phyloP scores from a whole-genome alignment of 2,888 invertebrate species.

The Sesia apiformis region DNA sequence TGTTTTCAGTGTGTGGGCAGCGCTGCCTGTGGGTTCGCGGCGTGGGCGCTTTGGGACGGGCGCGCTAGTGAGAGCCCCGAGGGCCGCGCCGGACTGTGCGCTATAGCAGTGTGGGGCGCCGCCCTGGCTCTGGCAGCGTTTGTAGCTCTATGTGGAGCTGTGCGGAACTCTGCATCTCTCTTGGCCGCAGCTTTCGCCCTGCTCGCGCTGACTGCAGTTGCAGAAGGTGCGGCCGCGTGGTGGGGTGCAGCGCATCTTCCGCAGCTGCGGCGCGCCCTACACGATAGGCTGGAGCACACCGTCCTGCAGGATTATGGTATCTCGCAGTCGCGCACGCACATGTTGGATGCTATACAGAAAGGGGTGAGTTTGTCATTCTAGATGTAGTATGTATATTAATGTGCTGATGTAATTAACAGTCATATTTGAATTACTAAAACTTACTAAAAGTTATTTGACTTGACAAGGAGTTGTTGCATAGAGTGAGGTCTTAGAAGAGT shows the following conservation, averaged over 20 bases:
- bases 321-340: constrained; percentile 37
- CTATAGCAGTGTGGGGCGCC: constrained; percentile 45
- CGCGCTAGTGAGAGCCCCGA: constrained; percentile 37
- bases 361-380: constrained; percentile 23
- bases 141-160: constrained; percentile 26
- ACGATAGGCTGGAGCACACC: constrained; percentile 28
- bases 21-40: constrained; percentile 39
- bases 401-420: too few species aligned
- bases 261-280: constrained; percentile 37
- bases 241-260: constrained; percentile 59
- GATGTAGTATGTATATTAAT: too few species aligned
- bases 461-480: too few species aligned
- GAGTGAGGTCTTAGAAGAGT: too few species aligned
- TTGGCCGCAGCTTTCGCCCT: constrained; percentile 51
- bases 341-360: constrained; percentile 51
- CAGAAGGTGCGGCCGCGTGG: constrained; percentile 54
- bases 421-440: too few species aligned
- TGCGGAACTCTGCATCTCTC: constrained; percentile 37
- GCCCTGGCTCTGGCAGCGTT: constrained; percentile 41
- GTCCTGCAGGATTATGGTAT: constrained; percentile 48
- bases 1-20: constrained; percentile 37
- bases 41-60: constrained; percentile 45
- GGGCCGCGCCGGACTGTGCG: constrained; percentile 47
- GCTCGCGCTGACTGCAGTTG: constrained; percentile 48
- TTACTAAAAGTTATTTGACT: too few species aligned